Conservation (phyloP, 2,113 vertebrate genomes). For the Cygnus buccinator region DNA sequence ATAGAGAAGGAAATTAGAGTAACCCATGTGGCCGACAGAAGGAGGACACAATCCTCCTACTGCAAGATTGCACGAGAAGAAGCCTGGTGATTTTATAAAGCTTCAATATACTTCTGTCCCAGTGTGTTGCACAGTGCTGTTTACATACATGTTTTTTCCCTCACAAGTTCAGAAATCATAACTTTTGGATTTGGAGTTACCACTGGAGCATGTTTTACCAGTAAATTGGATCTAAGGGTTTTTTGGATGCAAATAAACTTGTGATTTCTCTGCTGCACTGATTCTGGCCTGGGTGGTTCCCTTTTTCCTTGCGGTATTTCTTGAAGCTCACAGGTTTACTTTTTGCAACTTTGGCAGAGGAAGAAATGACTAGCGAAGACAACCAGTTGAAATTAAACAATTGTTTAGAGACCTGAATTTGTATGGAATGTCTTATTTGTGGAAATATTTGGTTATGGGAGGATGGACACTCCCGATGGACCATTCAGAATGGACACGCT, state of each 20-base stretch:
- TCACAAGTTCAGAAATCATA: not conserved
- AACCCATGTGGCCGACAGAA: not conserved
- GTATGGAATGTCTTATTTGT: not conserved
- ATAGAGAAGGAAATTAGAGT: not conserved
- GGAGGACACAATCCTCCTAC: not conserved
- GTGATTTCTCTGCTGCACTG: not conserved
- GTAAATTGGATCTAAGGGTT: not conserved
- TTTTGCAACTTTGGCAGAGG: not conserved
- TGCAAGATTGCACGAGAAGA: not conserved
- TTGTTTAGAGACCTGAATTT: not conserved
- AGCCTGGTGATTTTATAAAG: not conserved
- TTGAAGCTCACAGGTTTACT: not conserved
- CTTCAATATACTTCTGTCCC: not conserved
- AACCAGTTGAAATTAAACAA: not conserved
- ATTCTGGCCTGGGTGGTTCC: not conserved
- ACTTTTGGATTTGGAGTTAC: not conserved
- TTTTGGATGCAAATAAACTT: not conserved
- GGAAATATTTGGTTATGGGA: not conserved
- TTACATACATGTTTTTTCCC: not conserved
- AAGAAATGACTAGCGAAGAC: not conserved
- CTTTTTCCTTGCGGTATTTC: not conserved
- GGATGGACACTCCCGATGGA: too few relatives aligned
- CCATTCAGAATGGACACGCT: not conserved
- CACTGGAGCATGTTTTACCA: not conserved
- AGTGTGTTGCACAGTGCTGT: too few relatives aligned